Conservation (phyloP, 2,113 vertebrate species). For the Cheirogaleus medius region DNA sequence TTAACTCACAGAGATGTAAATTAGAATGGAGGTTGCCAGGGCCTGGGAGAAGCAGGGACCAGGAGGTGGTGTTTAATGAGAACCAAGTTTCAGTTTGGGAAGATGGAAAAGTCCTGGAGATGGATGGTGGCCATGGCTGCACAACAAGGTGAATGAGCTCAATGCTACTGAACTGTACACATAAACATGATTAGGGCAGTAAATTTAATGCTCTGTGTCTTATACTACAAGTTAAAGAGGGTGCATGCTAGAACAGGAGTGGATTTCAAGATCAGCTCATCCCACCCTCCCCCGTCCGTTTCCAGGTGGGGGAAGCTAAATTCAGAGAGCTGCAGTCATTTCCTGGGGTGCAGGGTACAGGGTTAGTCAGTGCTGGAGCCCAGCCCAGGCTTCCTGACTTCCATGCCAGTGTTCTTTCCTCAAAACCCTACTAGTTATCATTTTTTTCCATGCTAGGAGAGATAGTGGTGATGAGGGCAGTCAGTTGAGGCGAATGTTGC, state of each 20-base stretch:
- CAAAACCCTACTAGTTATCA: not conserved
- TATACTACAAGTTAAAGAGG: not conserved
- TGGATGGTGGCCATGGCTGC: not conserved
- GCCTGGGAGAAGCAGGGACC: rapidly evolving
- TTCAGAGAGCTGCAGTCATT: not conserved
- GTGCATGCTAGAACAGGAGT: too few relatives aligned
- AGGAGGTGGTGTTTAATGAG: not conserved
- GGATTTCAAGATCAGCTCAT: not conserved
- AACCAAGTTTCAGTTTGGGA: not conserved
- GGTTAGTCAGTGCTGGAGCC: not conserved
- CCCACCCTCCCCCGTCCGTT: not conserved
- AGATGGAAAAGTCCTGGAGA: not conserved
- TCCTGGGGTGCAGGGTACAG: not conserved
- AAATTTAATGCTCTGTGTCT: not conserved
- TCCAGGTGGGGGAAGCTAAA: not conserved
- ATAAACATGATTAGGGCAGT: not conserved
- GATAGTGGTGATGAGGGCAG: not conserved
- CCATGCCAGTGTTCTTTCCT: not conserved
- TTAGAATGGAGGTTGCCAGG: not conserved
- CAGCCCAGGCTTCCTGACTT: not conserved
- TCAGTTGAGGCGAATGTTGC: not conserved
- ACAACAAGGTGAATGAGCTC: not conserved
- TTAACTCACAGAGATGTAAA: not conserved
- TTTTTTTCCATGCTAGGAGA: not conserved
- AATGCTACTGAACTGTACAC: not conserved